These are phyloP conservation scores for Petroica traversi DNA, from an alignment of 2,113 vertebrate species.

Conservation along the genomic window DNA sequence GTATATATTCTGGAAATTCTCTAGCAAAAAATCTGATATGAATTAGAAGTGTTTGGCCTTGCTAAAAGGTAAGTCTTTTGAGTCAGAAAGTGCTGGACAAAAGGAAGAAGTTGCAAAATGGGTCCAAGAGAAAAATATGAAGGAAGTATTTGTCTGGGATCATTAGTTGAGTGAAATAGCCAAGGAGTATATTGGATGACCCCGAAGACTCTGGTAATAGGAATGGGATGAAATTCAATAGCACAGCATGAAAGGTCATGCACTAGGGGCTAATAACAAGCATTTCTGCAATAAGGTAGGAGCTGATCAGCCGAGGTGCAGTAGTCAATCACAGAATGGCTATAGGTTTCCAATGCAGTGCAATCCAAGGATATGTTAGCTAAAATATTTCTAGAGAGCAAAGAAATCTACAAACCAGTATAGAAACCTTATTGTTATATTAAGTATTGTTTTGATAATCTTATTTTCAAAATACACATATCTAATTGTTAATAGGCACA, in stretches of 20 bases:
- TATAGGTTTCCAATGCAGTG: neutral
- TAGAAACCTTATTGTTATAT: neutral
- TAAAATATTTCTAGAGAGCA: neutral
- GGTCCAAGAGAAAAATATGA: neutral
- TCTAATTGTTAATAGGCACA: neutral
- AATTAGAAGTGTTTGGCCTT: neutral
- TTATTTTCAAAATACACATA: neutral
- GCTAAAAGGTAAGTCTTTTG: neutral
- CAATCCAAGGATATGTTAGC: neutral
- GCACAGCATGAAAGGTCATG: neutral
- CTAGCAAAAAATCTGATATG: neutral
- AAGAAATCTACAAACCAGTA: neutral
- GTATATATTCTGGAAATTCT: neutral
- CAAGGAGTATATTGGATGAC: constrained; percentile 17
- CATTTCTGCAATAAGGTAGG: neutral
- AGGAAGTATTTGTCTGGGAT: neutral
- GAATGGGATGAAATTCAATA: constrained; percentile 40
- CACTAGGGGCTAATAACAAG: neutral
- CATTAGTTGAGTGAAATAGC: constrained; percentile 17
- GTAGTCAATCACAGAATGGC: neutral
- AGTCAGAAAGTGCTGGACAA: neutral
- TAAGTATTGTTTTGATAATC: neutral
- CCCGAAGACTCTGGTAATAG: neutral
- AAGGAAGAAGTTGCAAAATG: neutral
- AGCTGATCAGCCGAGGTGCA: neutral